Percentiles rank a stretch among this genome's conserved stretches.
Evolutionary conservation across 2,113 vertebrate species (phyloP).

Genomic region (Melanotaenia duboulayi): DNA sequence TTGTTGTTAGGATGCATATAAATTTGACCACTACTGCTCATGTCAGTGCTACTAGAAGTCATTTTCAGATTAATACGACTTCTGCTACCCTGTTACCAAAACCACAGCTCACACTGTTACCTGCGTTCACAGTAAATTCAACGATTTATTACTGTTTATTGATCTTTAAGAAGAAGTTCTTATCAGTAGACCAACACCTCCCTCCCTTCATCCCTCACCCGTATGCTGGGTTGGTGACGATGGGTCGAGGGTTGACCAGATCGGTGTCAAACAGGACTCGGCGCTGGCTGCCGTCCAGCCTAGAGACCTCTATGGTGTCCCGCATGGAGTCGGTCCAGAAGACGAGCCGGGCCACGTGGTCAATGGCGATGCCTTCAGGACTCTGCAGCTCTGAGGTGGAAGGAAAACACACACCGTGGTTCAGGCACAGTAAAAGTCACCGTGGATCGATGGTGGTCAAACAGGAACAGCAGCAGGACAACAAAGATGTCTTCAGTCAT

Average conservation of each 20-base stretch:
- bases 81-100: too few relatives aligned
- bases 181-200: too few relatives aligned
- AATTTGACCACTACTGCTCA: too few relatives aligned
- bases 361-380: conserved; percentile 92
- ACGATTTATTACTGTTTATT: too few relatives aligned
- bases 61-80: too few relatives aligned
- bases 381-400: conserved; percentile 87
- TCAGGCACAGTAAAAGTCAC: background rate
- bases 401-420: background rate
- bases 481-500: too few relatives aligned
- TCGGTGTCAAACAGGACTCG: conserved; percentile 88
- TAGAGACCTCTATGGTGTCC: conserved; percentile 92
- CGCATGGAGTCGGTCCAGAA: conserved; percentile 95
- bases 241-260: conserved; percentile 92
- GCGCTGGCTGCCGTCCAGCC: conserved; percentile 88
- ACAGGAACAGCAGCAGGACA: background rate
- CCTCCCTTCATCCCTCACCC: conserved; percentile 85
- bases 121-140: too few relatives aligned
- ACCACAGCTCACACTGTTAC: too few relatives aligned
- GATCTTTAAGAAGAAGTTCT: too few relatives aligned
- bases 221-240: conserved; percentile 85
- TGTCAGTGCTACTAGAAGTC: too few relatives aligned
- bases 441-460: too few relatives aligned
- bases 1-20: too few relatives aligned
- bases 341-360: conserved; percentile 90